Base-by-base conservation (phyloP, 64 coral and sea anemone genomes). In the Pachyseris speciosa region DNA sequence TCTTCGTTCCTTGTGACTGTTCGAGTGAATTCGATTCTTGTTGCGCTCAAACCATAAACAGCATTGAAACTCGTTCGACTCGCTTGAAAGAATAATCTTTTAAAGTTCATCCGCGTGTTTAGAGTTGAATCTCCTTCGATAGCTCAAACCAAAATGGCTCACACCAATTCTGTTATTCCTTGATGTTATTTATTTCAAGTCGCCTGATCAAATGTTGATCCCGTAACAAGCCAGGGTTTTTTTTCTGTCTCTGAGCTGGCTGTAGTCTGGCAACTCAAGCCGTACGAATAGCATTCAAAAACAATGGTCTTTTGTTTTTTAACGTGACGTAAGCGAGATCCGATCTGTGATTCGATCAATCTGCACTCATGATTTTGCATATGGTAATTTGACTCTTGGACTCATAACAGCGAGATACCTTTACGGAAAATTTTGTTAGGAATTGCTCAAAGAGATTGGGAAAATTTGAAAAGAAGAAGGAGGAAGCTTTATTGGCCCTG, bases 21-120 rank as follows among this genome's bases (percentile, higher is more conserved):
- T 81, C 77, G 77, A 61, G 60, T 63, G 77, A 61, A 61, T 61
- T 81, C 77, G 55, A 36, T 81, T 81, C 77, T 7, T 36, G 77
- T 61, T 2, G 10, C 53, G 77, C 29, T 81, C 77, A 61, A 81
- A 61, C 51, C 49, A 53, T n/a, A 30, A 53, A 51, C 47, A 17
- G 45, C 19, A 52, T 80, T 22, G 77, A 81, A 81, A 57, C 77
- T 60, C 51, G 77, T 10, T 81, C n/a, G 77, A 60, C 7, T 37
- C 77, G 77, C 32, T 81, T 81, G 52, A 61, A 24, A 16, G 22
- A 81, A 24, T 61, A 58, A 39, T 61, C 53, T 41, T 61, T 34
- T 22, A 7, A 37, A 63, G 20, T 24, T 22, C 34, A 4, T 26
- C 19, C 0, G 10, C 53, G 8, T 15, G 9, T 9, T 12, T 81